A percentile compares a stretch with the other conserved stretches of the same genome.
Evolutionary conservation across 1,140 invertebrate species (phyloP).

Genomic region (Papilio glaucus): DNA sequence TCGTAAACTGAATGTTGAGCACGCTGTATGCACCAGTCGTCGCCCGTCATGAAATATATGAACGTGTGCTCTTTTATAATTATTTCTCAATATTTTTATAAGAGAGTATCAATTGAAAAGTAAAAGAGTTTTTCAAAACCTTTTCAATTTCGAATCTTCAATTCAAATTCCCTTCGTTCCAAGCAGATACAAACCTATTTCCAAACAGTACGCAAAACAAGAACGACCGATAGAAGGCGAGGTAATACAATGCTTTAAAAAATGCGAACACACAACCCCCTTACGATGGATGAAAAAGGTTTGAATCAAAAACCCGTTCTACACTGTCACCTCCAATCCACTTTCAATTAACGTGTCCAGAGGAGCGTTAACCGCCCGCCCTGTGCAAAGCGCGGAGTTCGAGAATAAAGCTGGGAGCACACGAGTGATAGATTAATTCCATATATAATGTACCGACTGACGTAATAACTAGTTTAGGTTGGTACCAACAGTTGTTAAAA

Average conservation of each 20-base stretch:
- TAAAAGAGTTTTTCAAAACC: neutral
- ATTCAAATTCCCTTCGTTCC: conserved; percentile 23
- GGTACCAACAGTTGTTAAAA: neutral
- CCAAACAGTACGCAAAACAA: conserved; percentile 38
- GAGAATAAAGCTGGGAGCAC: conserved; percentile 45
- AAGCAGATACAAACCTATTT: conserved; percentile 17
- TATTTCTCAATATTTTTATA: too few relatives aligned
- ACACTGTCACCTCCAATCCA: conserved; percentile 80
- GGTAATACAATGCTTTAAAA: conserved; percentile 52
- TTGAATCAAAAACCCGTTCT: conserved; percentile 66
- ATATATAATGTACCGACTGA: neutral
- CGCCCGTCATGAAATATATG: too few relatives aligned
- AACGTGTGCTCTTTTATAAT: too few relatives aligned
- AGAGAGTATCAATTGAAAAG: too few relatives aligned
- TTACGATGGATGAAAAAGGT: conserved; percentile 58
- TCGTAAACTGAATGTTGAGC: too few relatives aligned
- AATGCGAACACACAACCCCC: conserved; percentile 53
- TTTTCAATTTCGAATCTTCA: neutral
- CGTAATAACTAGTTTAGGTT: neutral
- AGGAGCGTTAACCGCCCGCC: conserved; percentile 70
- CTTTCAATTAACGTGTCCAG: conserved; percentile 80
- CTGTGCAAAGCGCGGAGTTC: conserved; percentile 51
- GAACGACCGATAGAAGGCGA: conserved; percentile 35
- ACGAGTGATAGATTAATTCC: conserved; percentile 33
- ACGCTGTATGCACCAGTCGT: too few relatives aligned